Evolutionary conservation across 2,888 invertebrate genomes (phyloP).

Genomic region (Agrochola lota): DNA sequence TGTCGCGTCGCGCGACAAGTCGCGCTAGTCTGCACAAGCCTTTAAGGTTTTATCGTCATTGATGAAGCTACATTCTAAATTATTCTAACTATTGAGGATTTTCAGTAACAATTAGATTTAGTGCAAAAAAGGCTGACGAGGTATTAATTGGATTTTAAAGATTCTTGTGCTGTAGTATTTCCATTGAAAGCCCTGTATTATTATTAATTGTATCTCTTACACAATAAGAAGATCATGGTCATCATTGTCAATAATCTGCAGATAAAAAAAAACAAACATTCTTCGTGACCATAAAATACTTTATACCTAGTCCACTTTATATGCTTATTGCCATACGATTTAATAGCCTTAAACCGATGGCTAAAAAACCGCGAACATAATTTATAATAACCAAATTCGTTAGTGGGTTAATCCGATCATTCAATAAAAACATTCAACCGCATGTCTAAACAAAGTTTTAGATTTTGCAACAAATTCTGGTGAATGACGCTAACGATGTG

Average conservation of each 20-base stretch:
- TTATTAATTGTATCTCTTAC: neutral
- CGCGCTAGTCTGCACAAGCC: too few species aligned
- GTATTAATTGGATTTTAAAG: neutral
- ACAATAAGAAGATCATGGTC: too few species aligned
- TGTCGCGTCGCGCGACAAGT: too few species aligned
- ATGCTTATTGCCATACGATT: conserved; percentile 17
- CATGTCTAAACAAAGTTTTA: conserved; percentile 7
- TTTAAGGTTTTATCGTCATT: neutral
- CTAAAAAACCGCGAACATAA: conserved; percentile 37
- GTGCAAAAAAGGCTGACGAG: neutral
- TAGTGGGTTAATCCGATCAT: conserved; percentile 23
- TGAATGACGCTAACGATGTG: neutral
- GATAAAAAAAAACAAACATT: neutral
- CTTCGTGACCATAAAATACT: neutral
- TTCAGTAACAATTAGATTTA: neutral
- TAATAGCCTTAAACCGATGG: neutral
- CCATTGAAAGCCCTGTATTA: neutral
- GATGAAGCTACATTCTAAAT: neutral
- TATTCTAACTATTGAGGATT: neutral
- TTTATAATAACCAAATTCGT: conserved; percentile 23
- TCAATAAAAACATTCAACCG: neutral
- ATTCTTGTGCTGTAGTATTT: neutral
- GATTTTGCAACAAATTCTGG: neutral
- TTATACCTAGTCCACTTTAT: conserved; percentile 7
- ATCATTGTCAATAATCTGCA: neutral